phyloP scores from a whole-genome alignment of 2,888 invertebrate genomes.

The Drosophila anomelani region DNA sequence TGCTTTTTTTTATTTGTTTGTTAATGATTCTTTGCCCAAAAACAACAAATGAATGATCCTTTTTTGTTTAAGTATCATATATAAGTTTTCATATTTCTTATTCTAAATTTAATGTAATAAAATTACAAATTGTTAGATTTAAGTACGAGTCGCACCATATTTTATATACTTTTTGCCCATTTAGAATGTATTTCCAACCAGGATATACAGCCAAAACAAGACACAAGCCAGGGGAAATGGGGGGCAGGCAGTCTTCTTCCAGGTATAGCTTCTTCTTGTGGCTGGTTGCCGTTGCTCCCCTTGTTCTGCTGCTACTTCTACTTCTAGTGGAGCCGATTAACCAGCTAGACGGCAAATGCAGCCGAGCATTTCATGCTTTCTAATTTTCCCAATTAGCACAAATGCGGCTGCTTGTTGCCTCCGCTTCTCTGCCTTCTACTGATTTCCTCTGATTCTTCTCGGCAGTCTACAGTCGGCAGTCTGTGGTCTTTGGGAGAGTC shows the following conservation, averaged over 20 bases:
- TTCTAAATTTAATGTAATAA: too few relatives aligned
- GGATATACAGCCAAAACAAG: slow-evolving; percentile 8
- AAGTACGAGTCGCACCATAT: too few relatives aligned
- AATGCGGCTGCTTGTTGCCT: slow-evolving; percentile 52
- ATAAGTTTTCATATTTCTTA: neutral
- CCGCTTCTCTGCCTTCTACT: slow-evolving; percentile 27
- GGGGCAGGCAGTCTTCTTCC: neutral
- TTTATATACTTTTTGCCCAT: neutral
- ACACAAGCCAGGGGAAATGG: neutral
- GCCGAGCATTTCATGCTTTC: slow-evolving; percentile 77
- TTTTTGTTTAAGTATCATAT: neutral
- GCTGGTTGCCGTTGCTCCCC: too few relatives aligned
- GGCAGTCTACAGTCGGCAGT: slow-evolving; percentile 22
- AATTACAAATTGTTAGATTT: too few relatives aligned
- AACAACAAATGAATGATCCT: neutral
- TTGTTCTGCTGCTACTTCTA: slow-evolving; percentile 3
- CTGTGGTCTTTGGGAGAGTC: slow-evolving; percentile 6
- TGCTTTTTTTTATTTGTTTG: slow-evolving; percentile 39
- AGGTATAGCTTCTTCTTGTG: neutral
- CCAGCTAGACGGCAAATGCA: slow-evolving; percentile 57
- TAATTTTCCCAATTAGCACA: slow-evolving; percentile 80
- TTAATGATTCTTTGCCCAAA: neutral
- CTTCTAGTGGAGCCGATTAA: slow-evolving; percentile 63
- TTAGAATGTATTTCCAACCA: neutral
- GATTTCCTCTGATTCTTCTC: slow-evolving; percentile 26